Percentiles rank a stretch among this genome's conserved stretches.
These are phyloP conservation scores for Nemotelus nigrinus DNA, from an alignment of 2,888 invertebrate genomes.

Conservation along the genomic window DNA sequence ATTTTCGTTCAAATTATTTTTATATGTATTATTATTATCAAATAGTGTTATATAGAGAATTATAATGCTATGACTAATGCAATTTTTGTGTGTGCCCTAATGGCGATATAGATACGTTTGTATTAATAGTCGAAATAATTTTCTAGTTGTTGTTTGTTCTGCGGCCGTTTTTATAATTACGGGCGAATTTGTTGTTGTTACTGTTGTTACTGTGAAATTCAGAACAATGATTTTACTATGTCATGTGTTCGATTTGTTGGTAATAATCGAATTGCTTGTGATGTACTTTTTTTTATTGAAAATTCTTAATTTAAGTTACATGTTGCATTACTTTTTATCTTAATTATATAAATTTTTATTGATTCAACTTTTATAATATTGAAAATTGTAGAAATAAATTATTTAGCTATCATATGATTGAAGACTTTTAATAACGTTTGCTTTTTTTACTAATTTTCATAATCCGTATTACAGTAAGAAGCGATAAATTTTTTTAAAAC, in stretches of 20 bases:
- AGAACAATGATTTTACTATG: too few species aligned
- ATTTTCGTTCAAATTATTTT: neutral
- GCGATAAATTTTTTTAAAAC: conserved; percentile 54
- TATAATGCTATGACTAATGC: too few species aligned
- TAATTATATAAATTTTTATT: conserved; percentile 4
- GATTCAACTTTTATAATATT: neutral
- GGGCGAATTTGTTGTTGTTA: conserved; percentile 7
- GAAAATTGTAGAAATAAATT: conserved; percentile 27
- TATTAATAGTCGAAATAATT: neutral
- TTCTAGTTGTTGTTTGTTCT: neutral
- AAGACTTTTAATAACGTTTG: conserved; percentile 19
- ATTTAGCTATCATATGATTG: conserved; percentile 24
- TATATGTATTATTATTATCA: neutral
- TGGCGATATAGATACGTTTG: neutral
- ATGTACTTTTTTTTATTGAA: neutral
- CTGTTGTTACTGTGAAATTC: neutral
- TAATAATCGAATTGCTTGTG: neutral
- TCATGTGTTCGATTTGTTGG: too few species aligned
- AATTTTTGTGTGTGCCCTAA: too few species aligned
- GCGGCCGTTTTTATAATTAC: neutral
- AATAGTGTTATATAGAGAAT: conserved; percentile 8
- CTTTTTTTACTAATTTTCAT: conserved; percentile 29
- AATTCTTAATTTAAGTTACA: conserved; percentile 12
- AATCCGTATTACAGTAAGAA: conserved; percentile 46
- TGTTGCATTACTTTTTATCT: conserved; percentile 12